Evolutionary conservation across 1,140 invertebrate species (phyloP).

Genomic region (Meloidogyne floridensis): DNA sequence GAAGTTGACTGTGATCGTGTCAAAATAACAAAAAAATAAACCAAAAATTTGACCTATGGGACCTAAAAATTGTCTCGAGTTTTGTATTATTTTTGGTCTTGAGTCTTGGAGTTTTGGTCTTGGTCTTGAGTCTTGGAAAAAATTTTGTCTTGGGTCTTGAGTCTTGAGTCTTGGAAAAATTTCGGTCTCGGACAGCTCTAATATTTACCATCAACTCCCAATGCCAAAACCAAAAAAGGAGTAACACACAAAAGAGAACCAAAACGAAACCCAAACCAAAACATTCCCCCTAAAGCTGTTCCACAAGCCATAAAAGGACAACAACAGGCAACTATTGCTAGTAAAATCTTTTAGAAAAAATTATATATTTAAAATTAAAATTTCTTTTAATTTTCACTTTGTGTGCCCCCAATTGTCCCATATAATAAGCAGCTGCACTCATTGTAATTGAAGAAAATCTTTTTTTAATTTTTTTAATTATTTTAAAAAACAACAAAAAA

Average conservation of each 20-base stretch:
- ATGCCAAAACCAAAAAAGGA: constrained; percentile 62
- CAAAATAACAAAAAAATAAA: no score
- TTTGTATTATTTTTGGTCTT: no score
- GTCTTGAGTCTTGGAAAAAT: no score
- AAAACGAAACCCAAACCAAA: constrained; percentile 57
- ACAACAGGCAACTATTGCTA: constrained; percentile 57
- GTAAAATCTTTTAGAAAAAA: constrained; percentile 44
- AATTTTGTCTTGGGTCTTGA: background rate
- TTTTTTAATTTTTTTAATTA: background rate
- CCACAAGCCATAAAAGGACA: constrained; percentile 64
- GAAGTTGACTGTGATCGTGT: no score
- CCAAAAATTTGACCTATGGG: no score
- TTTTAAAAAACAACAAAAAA: constrained; percentile 38
- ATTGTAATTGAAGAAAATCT: constrained; percentile 24
- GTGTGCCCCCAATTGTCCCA: constrained; percentile 40
- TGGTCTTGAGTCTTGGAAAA: constrained; percentile 25
- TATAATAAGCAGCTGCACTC: constrained; percentile 35
- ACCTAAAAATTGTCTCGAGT: no score
- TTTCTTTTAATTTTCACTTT: constrained; percentile 32
- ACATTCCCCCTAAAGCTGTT: constrained; percentile 59
- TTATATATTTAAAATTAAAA: background rate
- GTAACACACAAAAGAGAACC: constrained; percentile 58
- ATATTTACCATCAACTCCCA: constrained; percentile 64
- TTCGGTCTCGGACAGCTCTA: no score
- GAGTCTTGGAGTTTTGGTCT: no score